A percentile compares a stretch with the other conserved stretches of the same genome.
Conservation (phyloP, 2,888 invertebrate genomes). For the Dermolepida albohirtum region DNA sequence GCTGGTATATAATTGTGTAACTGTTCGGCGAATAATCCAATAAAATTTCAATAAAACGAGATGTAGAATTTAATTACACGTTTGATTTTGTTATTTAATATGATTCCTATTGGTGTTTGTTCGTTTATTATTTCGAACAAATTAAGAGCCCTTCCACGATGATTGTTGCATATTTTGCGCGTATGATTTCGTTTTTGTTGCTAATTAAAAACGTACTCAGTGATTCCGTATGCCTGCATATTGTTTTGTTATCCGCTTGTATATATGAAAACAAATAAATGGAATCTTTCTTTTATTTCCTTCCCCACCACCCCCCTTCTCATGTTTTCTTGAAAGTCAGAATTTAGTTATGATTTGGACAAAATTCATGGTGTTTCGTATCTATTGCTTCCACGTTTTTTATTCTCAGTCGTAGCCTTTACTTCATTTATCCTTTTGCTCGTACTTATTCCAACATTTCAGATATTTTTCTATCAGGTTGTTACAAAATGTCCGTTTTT, state of each 20-base stretch:
- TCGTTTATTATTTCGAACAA: conserved; percentile 17
- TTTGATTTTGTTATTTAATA: conserved; percentile 57
- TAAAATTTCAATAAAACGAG: conserved; percentile 52
- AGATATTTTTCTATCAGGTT: too few species aligned
- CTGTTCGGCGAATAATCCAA: conserved; percentile 28
- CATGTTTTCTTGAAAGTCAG: too few species aligned
- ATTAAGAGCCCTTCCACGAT: conserved; percentile 10
- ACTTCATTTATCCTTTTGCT: too few species aligned
- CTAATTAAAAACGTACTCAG: background rate
- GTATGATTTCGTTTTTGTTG: background rate
- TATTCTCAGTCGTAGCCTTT: too few species aligned
- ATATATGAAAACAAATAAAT: background rate
- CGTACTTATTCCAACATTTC: too few species aligned
- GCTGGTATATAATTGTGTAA: background rate
- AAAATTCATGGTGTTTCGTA: too few species aligned
- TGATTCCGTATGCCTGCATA: background rate
- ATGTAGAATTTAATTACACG: conserved; percentile 58
- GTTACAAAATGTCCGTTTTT: too few species aligned
- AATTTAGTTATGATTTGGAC: too few species aligned
- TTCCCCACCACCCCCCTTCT: too few species aligned
- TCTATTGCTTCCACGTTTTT: too few species aligned
- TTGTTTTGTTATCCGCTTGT: background rate
- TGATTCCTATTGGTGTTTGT: conserved; percentile 41
- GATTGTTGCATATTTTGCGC: conserved; percentile 2
- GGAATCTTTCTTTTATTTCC: too few species aligned